Percentiles rank a stretch among this genome's conserved stretches.
phyloP scores from a whole-genome alignment of 2,113 vertebrate species.

The Lucifuga dentata region DNA sequence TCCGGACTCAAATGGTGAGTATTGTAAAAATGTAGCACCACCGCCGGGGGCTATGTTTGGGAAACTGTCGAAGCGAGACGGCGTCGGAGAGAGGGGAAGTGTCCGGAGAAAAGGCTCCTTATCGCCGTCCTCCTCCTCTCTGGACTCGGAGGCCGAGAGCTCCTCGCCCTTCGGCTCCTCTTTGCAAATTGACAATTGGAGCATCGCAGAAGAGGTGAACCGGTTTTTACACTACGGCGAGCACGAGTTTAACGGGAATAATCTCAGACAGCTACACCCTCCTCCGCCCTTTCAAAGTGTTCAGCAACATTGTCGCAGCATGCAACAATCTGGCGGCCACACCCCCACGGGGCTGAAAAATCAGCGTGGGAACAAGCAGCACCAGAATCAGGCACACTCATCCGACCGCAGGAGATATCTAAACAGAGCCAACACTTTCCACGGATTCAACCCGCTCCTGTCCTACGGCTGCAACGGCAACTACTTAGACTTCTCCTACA shows the following conservation, averaged over 20 bases:
- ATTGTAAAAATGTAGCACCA: conserved; percentile 53
- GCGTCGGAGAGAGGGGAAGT: conserved; percentile 57
- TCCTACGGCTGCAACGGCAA: conserved; percentile 76
- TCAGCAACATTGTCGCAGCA: conserved; percentile 75
- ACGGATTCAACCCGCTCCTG: conserved; percentile 91
- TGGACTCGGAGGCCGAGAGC: conserved; percentile 80
- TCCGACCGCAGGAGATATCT: conserved; percentile 92
- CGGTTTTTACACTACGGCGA: conserved; percentile 68
- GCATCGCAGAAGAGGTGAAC: conserved; percentile 64
- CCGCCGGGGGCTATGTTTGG: conserved; percentile 63
- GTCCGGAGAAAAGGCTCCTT: conserved; percentile 76
- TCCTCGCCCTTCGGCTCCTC: conserved; percentile 69
- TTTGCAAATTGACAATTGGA: conserved; percentile 73
- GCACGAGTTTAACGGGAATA: conserved; percentile 66
- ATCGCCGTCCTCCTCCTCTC: conserved; percentile 77
- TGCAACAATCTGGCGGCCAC: conserved; percentile 75
- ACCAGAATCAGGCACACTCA: conserved; percentile 61
- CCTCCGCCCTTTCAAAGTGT: conserved; percentile 48
- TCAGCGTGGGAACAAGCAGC: conserved; percentile 77
- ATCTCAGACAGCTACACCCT: conserved; percentile 52
- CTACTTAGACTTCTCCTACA: conserved; percentile 83
- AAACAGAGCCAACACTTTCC: conserved; percentile 92
- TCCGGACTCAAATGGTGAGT: conserved; percentile 84
- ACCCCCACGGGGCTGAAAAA: conserved; percentile 73
- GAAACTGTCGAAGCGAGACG: conserved; percentile 64